phyloP scores from a whole-genome alignment of 2,888 invertebrate genomes.

The Zygothrica quintamaculata region DNA sequence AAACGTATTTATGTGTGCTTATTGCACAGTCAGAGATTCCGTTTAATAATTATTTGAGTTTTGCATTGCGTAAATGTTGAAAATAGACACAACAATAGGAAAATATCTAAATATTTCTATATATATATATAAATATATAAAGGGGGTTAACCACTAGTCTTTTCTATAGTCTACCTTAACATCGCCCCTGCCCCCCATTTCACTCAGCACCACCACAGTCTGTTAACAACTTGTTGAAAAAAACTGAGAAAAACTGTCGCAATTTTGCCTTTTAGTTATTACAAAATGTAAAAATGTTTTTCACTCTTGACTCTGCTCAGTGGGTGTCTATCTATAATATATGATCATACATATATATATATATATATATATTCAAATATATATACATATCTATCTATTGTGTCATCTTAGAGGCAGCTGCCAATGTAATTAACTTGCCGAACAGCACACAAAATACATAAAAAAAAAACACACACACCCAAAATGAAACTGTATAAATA shows the following conservation, averaged over 20 bases:
- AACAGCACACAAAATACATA: not conserved
- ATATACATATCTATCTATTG: conserved; percentile 41
- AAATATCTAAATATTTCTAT: too few species aligned
- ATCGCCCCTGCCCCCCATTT: too few species aligned
- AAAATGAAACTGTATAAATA: conserved; percentile 6
- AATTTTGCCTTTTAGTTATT: conserved; percentile 66
- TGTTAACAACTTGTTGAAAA: too few species aligned
- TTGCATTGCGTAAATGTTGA: conserved; percentile 75
- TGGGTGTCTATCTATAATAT: conserved; percentile 35
- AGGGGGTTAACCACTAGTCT: too few species aligned
- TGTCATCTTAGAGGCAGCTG: conserved; percentile 51
- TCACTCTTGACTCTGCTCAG: conserved; percentile 16
- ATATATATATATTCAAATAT: conserved; percentile 27
- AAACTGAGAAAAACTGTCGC: conserved; percentile 65
- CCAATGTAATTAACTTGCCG: conserved; percentile 34
- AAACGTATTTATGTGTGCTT: too few species aligned
- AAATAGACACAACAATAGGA: conserved; percentile 61
- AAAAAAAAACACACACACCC: conserved; percentile 8
- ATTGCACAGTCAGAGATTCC: conserved; percentile 10
- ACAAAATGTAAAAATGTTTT: conserved; percentile 62
- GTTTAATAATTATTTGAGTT: conserved; percentile 67
- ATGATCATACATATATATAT: conserved; percentile 5
- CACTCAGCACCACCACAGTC: too few species aligned
- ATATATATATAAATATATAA: too few species aligned
- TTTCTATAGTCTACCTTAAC: too few species aligned